These are phyloP conservation scores for Stegophylla sp. DNA, from an alignment of 2,888 invertebrate genomes.

Conservation along the genomic window DNA sequence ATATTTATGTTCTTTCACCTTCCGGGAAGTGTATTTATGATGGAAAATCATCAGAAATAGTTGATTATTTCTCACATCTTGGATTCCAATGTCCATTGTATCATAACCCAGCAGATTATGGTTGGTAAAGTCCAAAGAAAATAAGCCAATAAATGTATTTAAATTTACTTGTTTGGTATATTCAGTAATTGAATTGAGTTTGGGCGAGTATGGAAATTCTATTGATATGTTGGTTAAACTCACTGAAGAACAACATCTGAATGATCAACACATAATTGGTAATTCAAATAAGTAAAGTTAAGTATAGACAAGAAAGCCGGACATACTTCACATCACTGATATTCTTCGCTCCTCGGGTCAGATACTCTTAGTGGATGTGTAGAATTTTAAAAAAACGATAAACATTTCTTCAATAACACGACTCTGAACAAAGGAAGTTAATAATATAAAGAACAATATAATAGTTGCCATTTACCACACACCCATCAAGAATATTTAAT, in stretches of 20 bases:
- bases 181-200: constrained; percentile 80
- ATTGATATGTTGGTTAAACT: constrained; percentile 69
- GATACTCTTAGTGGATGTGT: no score
- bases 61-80: constrained; percentile 77
- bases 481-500: no score
- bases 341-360: no score
- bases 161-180: constrained; percentile 21
- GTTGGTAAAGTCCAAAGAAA: constrained; percentile 66
- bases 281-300: no score
- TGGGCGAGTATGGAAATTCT: constrained; percentile 75
- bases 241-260: constrained; percentile 71
- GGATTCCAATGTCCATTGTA: constrained; percentile 77
- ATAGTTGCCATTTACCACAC: no score
- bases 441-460: no score
- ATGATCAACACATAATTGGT: constrained; percentile 67
- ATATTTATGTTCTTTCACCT: constrained; percentile 78
- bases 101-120: constrained; percentile 90
- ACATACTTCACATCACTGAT: no score
- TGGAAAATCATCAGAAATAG: constrained; percentile 77
- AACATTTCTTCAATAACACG: no score
- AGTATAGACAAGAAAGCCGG: no score
- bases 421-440: no score
- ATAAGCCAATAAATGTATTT: not conserved
- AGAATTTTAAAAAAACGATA: no score
- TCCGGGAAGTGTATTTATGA: constrained; percentile 82